Evolutionary conservation across 1,140 invertebrate species (phyloP).

Genomic region (Muscidifurax raptorellus): DNA sequence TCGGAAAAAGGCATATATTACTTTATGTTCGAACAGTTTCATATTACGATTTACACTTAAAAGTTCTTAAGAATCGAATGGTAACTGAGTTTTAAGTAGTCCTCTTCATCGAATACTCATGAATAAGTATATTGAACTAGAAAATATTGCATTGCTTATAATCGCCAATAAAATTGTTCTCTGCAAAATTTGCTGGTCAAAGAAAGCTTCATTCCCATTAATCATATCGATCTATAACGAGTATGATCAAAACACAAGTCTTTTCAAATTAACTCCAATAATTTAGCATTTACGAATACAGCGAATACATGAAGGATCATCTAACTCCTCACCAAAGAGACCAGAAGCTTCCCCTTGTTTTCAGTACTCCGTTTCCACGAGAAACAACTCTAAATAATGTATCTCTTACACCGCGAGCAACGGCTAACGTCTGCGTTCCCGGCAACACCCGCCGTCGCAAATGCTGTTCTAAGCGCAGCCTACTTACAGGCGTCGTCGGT

Average conservation of each 20-base stretch:
- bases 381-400: constrained; percentile 5
- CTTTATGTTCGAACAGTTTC: neutral
- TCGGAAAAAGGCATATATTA: neutral
- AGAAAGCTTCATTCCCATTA: too few species aligned
- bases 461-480: neutral
- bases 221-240: too few species aligned
- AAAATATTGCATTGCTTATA: too few species aligned
- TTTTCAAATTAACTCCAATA: too few species aligned
- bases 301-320: too few species aligned
- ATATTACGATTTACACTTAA: neutral
- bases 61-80: neutral
- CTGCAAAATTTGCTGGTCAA: too few species aligned
- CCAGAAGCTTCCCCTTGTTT: neutral
- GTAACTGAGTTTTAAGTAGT: neutral
- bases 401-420: neutral
- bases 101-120: neutral
- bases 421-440: neutral
- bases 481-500: constrained; percentile 18
- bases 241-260: too few species aligned
- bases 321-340: too few species aligned
- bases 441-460: neutral
- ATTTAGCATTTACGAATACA: too few species aligned
- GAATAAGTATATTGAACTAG: neutral
- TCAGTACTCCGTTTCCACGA: neutral
- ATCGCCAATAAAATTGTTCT: neutral